Base-by-base conservation (phyloP, 2,888 invertebrate genomes). In the Drosophila anomelani region DNA sequence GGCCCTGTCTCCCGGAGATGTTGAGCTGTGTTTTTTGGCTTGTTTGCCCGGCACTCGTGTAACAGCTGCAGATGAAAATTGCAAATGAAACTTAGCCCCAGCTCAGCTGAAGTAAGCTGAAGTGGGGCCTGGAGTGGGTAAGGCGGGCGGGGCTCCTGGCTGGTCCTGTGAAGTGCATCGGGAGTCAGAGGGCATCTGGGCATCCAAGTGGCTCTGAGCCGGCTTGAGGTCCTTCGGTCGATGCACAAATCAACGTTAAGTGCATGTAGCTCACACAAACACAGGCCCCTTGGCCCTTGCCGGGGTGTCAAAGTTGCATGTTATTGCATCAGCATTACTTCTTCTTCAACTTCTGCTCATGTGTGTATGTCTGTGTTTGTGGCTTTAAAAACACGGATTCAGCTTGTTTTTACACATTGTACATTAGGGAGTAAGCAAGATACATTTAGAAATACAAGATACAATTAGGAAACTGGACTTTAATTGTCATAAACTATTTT, bases 21-120 rank as follows among this genome's bases (percentile, higher is more conserved):
- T 69, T 39, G 46, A 53, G 10, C 49, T 53, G 46, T 76, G 59
- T 71, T 39, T 70, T 29, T 67, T 26, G 66, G 56, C 69, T 60
- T 56, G 71, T 78, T 60, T 76, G 66, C 71, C 72, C 47, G 68
- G 59, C 77, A 80, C 76, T 78, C 72, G 63, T 75, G 81, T 77
- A 81, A 79, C 86, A 85, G 84, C 85, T 88, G 88, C 81, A 80
- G 77, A 80, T 81, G 84, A 85, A 86, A 86, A 86, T 84, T 88
- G 84, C 88, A 88, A 88, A 86, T 86, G 86, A 82, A 86, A 88
- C 80, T 81, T 69, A 76, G 67, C 75, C 79, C 57, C 60, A 36
- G 64, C 75, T 61, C 61, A 67, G 54, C 58, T 67, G 54, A 66
- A 70, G 68, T 57, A 63, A 63, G 59, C 44, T 72, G 58, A 51